Evolutionary conservation across 2,113 vertebrate species (phyloP).

Genomic region (Macrotis lagotis): DNA sequence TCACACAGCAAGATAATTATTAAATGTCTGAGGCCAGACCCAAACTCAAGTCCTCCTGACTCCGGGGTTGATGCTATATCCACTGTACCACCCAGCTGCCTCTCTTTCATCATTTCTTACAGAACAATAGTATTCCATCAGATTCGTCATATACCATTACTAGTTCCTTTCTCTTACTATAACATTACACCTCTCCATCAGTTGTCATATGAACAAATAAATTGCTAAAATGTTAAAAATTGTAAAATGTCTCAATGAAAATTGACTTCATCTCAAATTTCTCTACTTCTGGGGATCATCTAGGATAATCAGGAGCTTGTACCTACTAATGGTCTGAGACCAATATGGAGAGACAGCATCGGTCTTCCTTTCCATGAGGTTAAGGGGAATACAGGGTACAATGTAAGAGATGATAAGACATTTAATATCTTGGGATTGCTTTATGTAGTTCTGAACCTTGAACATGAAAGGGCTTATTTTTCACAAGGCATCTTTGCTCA

Average conservation of each 20-base stretch:
- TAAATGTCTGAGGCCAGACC: too few relatives aligned
- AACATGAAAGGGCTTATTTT: too few relatives aligned
- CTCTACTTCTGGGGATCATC: not conserved
- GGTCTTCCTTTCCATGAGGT: not conserved
- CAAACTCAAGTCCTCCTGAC: too few relatives aligned
- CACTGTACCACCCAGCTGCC: too few relatives aligned
- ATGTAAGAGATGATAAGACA: not conserved
- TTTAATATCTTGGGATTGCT: too few relatives aligned
- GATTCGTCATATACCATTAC: not conserved
- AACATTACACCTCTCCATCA: not conserved
- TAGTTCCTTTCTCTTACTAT: not conserved
- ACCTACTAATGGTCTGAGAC: too few relatives aligned
- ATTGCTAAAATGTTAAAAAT: too few relatives aligned
- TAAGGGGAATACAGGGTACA: not conserved
- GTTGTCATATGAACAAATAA: not conserved
- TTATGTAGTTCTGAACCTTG: too few relatives aligned
- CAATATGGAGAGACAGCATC: not conserved
- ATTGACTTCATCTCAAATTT: not conserved
- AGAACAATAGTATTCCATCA: not conserved
- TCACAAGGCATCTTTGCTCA: not conserved
- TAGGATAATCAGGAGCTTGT: not conserved
- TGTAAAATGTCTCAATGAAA: not conserved
- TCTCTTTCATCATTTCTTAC: not conserved
- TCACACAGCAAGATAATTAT: too few relatives aligned
- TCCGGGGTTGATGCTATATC: too few relatives aligned